Conservation (phyloP, 2,797 vertebrate species). For the Halcyon chelicuti region DNA sequence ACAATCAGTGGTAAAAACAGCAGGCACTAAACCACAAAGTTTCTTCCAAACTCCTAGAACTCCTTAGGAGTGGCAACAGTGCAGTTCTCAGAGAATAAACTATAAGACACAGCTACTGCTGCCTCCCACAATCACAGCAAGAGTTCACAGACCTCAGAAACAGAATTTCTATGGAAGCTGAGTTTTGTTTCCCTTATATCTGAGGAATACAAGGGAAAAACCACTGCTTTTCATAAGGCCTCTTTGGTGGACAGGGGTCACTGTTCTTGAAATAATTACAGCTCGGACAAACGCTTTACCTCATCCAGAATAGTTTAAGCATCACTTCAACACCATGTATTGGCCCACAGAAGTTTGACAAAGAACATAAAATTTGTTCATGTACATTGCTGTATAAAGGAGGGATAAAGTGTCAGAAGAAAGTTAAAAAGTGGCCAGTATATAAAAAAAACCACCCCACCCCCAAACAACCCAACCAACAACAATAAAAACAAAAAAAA, state of each 20-base stretch:
- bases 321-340: not conserved
- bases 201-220: not conserved
- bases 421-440: not conserved
- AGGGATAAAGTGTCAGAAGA: not conserved
- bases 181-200: not conserved
- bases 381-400: not conserved
- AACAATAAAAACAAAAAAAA: not conserved
- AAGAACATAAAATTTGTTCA: not conserved
- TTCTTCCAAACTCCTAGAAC: not conserved
- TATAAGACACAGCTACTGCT: not conserved
- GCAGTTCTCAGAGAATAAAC: not conserved
- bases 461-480: too few relatives aligned
- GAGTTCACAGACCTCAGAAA: not conserved
- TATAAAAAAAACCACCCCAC: too few relatives aligned
- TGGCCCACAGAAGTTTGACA: not conserved
- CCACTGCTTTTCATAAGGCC: rapidly evolving
- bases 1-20: not conserved
- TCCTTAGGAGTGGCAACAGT: not conserved
- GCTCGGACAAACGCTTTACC: not conserved
- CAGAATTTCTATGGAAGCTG: not conserved
- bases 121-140: not conserved
- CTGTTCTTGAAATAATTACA: not conserved
- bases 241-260: not conserved
- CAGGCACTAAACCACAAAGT: not conserved
- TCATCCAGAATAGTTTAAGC: not conserved